phyloP scores from a whole-genome alignment of 2,113 vertebrate species.

The Phrynocephalus versicolor region DNA sequence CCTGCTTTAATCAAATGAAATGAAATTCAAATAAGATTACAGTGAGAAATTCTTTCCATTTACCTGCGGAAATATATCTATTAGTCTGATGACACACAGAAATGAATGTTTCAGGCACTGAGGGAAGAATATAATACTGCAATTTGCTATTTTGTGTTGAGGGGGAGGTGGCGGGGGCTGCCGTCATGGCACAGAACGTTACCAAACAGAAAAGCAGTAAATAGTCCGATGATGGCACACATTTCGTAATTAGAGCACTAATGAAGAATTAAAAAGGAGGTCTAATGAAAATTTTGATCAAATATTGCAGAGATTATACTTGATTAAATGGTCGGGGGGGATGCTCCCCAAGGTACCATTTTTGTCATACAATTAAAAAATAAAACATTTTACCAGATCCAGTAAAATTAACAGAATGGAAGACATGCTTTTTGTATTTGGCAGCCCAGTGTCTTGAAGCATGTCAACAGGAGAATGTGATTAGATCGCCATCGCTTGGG shows the following conservation, averaged over 20 bases:
- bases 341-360: constrained; percentile 58
- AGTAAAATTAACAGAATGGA: constrained; percentile 58
- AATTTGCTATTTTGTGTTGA: constrained; percentile 46
- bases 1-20: constrained; percentile 63
- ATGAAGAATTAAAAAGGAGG: constrained; percentile 73
- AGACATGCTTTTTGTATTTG: constrained; percentile 64
- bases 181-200: constrained; percentile 37
- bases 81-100: constrained; percentile 36
- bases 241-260: constrained; percentile 74
- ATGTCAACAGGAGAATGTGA: constrained; percentile 66
- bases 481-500: constrained; percentile 67
- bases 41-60: constrained; percentile 44
- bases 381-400: constrained; percentile 28
- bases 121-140: constrained; percentile 10
- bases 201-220: constrained; percentile 64
- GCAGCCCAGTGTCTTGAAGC: constrained; percentile 57
- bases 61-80: constrained; percentile 51
- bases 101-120: constrained; percentile 46
- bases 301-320: constrained; percentile 72
- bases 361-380: constrained; percentile 49
- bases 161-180: not conserved
- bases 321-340: constrained; percentile 68
- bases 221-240: constrained; percentile 68
- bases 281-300: constrained; percentile 77
- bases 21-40: constrained; percentile 64